Evolutionary conservation across 37 sponge, comb jelly and placozoan genomes (phyloP), one percentile per base, ranked within the genome.

Genomic region (Chondrilla cf. caribensis): DNA sequence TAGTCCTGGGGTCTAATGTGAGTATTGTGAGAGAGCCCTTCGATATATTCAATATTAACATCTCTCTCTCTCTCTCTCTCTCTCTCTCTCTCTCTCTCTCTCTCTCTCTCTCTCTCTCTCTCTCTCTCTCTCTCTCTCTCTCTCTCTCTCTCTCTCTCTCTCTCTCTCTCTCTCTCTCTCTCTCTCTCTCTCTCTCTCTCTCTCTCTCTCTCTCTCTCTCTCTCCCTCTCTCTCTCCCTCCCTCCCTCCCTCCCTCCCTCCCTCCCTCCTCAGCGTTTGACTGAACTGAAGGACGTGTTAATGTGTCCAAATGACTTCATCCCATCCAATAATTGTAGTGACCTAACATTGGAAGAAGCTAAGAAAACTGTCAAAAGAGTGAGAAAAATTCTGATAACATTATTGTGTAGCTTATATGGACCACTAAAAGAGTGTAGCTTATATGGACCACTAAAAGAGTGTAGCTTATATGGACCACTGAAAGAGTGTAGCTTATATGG

Each of bases 201-300:
- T 78, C 78, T 78, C 78, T 44, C 64, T 58, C 64, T 59, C 81
- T 80, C 81, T 80, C 64, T 59, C 64, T 32, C 81, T 80, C 81
- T 58, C 81, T 80, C 81, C 59, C 81, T 80, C 64, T 31, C 54
- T 58, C 76, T 58, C 71, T 37, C 24, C 75, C 62, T 54, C 84
- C 5, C 26, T 70, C 37, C 32, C 58, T 80, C 60, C 37, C 64
- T 58, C 60, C 37, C 29, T 24, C 79, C 42, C 76, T 73, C 76
- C 14, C 76, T 36, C 38, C 40, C 62, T 38, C 4, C n/a, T 2
- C 60, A 83, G 75, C 41, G 38, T 7, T 78, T 92, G 71, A 83
- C 82, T 3, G 89, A 51, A 21, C 58, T 92, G 18, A 54, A 72
- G 43, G 93, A 92, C 67, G 82, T 65, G 4, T 72, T 92, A 15